Conservation (phyloP, 2,113 vertebrate species). For the Nerophis ophidion region DNA sequence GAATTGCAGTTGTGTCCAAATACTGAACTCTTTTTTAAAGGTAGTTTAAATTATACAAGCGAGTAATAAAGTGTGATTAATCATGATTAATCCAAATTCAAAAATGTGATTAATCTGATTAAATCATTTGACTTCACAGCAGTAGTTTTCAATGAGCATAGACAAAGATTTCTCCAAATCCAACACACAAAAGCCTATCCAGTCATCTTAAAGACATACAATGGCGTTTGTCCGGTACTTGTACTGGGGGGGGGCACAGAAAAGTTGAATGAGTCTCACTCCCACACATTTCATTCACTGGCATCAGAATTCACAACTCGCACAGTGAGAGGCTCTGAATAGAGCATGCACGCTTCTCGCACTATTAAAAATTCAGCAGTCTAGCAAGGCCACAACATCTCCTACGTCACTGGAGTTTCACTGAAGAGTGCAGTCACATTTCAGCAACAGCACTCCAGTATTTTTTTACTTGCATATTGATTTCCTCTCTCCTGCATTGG, state of each 20-base stretch:
- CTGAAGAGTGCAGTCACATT: conserved; percentile 72
- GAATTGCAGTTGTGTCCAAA: too few relatives aligned
- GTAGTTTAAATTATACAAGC: too few relatives aligned
- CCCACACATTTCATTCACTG: conserved; percentile 74
- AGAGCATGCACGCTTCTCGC: conserved; percentile 62
- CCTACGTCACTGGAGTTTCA: conserved; percentile 72
- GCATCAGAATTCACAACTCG: conserved; percentile 73
- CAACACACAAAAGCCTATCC: conserved; percentile 12
- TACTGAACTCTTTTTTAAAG: too few relatives aligned
- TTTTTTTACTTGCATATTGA: conserved; percentile 53
- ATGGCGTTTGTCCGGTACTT: conserved; percentile 54
- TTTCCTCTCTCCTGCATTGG: conserved; percentile 10
- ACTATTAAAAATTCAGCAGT: conserved; percentile 78
- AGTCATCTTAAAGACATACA: conserved; percentile 29
- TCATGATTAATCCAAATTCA: too few relatives aligned
- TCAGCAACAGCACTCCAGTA: conserved; percentile 62
- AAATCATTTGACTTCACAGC: too few relatives aligned
- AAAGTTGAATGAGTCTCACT: conserved; percentile 73
- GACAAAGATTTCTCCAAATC: conserved; percentile 18
- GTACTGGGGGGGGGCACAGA: conserved; percentile 46
- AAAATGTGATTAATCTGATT: too few relatives aligned
- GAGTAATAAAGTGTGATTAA: too few relatives aligned
- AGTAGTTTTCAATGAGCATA: too few relatives aligned
- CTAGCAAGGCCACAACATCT: conserved; percentile 71
- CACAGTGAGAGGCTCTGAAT: conserved; percentile 63